phyloP scores from a whole-genome alignment of 1,140 invertebrate species.

The Nasonia longicornis region DNA sequence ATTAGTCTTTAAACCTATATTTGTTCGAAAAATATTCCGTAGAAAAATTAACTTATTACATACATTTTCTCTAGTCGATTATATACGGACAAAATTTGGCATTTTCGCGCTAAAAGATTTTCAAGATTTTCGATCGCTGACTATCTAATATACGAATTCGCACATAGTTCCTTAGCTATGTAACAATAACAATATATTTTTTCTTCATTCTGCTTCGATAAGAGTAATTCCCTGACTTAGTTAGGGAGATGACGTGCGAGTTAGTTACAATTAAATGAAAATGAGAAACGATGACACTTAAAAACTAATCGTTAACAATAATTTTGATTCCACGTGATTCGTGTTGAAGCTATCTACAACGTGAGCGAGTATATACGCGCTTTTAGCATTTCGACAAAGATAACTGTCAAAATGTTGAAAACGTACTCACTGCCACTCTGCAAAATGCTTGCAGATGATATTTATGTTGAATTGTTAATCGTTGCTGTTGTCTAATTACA shows the following conservation, averaged over 20 bases:
- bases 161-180: conserved; percentile 28
- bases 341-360: conserved; percentile 40
- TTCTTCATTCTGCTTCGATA: conserved; percentile 17
- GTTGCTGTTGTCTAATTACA: conserved; percentile 32
- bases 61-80: conserved; percentile 22
- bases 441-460: conserved; percentile 20
- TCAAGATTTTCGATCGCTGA: conserved; percentile 31
- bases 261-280: conserved; percentile 37
- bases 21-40: conserved; percentile 44
- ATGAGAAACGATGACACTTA: conserved; percentile 38
- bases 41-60: conserved; percentile 41
- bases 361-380: conserved; percentile 12
- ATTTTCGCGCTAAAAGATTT: conserved; percentile 33
- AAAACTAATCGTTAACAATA: conserved; percentile 42
- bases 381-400: conserved; percentile 23
- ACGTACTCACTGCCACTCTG: conserved; percentile 23
- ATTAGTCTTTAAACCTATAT: conserved; percentile 39
- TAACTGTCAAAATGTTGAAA: conserved; percentile 19
- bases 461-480: neutral
- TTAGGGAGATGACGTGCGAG: conserved; percentile 15
- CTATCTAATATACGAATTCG: conserved; percentile 16
- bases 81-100: conserved; percentile 36
- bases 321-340: conserved; percentile 38
- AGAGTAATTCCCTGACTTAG: conserved; percentile 25
- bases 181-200: conserved; percentile 39